These are phyloP conservation scores for Neomonachus schauinslandi DNA, from an alignment of 2,113 vertebrate species.

Conservation along the genomic window DNA sequence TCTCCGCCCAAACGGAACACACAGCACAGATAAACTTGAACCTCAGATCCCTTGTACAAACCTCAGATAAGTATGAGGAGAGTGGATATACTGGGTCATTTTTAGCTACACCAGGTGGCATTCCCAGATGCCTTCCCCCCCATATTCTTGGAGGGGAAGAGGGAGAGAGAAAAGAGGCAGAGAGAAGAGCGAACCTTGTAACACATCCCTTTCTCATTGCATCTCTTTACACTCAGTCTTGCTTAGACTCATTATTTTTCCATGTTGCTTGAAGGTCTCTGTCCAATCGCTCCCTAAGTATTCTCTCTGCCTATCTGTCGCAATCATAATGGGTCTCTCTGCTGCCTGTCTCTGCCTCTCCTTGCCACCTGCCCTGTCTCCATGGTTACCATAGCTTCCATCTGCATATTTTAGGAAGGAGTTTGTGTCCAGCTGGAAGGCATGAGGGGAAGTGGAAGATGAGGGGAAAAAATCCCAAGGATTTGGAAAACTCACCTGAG, in stretches of 20 bases:
- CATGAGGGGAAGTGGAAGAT: conserved; percentile 36
- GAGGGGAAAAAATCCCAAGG: conserved; percentile 6
- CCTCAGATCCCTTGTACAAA: not conserved
- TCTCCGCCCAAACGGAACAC: not conserved
- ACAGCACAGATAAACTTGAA: not conserved
- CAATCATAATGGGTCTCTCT: conserved; percentile 44
- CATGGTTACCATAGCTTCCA: conserved; percentile 80
- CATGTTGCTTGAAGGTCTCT: conserved; percentile 29
- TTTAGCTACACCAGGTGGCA: conserved; percentile 43
- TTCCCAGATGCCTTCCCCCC: not conserved
- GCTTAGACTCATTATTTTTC: conserved; percentile 39
- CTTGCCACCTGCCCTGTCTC: conserved; percentile 75
- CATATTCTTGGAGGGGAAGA: not conserved
- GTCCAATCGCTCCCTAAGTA: conserved; percentile 6
- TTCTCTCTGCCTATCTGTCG: conserved; percentile 45
- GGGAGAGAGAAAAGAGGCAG: not conserved
- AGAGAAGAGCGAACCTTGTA: not conserved
- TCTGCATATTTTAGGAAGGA: conserved; percentile 78
- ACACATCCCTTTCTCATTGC: not conserved
- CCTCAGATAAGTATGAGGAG: not conserved
- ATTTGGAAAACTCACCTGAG: conserved; percentile 47
- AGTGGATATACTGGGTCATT: not conserved
- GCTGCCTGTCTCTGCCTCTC: conserved; percentile 53
- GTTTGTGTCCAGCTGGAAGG: conserved; percentile 76
- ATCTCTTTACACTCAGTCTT: not conserved